A percentile compares a stretch with the other conserved stretches of the same genome.
Conservation (phyloP, 1,140 invertebrate genomes). For the Globodera ellingtonae region DNA sequence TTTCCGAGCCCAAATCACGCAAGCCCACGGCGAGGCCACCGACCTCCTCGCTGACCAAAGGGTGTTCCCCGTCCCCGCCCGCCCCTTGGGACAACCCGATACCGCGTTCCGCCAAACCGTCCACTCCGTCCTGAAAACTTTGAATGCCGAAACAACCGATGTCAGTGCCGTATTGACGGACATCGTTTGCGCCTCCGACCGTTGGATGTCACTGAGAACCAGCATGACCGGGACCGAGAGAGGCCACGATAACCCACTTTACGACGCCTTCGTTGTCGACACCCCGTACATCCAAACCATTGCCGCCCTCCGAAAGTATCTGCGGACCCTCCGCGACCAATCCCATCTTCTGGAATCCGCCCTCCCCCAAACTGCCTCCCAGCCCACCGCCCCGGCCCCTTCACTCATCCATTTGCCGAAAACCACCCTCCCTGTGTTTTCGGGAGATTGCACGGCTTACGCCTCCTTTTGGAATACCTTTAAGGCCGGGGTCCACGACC, state of each 20-base stretch:
- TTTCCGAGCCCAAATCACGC: no score
- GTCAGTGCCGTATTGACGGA: neutral
- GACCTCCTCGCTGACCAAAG: no score
- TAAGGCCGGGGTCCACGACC: no score
- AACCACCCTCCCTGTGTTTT: no score
- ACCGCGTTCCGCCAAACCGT: neutral
- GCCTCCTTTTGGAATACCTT: no score
- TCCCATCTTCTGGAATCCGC: no score
- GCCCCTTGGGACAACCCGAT: conserved; percentile 8
- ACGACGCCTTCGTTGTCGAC: neutral
- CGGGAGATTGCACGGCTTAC: no score
- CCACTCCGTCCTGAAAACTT: neutral
- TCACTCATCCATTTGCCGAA: no score
- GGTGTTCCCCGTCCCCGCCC: neutral
- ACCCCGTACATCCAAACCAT: neutral
- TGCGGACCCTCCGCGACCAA: neutral
- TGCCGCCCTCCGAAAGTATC: neutral
- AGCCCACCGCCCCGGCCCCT: no score
- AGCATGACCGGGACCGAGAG: neutral
- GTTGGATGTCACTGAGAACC: neutral
- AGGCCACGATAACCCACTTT: neutral
- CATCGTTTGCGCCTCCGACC: neutral
- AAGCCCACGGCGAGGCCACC: no score
- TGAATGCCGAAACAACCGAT: neutral
- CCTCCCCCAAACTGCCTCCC: no score